Conservation (phyloP, 1,140 invertebrate genomes). For the Campoletis sonorensis region DNA sequence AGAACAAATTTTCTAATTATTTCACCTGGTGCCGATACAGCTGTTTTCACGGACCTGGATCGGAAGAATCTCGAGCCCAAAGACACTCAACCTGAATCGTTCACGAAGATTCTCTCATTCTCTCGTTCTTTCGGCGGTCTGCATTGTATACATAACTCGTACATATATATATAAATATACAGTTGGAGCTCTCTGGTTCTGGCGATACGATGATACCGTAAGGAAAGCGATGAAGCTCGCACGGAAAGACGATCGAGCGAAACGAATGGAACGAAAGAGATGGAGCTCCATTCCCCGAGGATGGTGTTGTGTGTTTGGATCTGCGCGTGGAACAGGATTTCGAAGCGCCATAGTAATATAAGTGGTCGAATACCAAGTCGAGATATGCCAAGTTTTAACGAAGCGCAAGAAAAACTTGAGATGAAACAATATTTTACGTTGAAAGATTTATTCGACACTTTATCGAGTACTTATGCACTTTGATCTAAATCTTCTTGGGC, state of each 20-base stretch:
- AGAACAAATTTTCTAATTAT: neutral
- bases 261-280: slow-evolving; percentile 49
- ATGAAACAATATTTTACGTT: neutral
- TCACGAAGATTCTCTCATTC: slow-evolving; percentile 7
- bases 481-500: neutral
- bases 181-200: slow-evolving; percentile 25
- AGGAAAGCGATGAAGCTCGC: slow-evolving; percentile 31
- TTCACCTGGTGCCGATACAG: neutral
- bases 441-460: neutral
- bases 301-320: slow-evolving; percentile 27
- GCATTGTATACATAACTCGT: neutral
- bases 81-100: slow-evolving; percentile 15
- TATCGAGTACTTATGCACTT: neutral
- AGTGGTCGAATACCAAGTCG: slow-evolving; percentile 16
- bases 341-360: slow-evolving; percentile 19
- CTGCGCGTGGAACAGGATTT: slow-evolving; percentile 41
- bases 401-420: neutral
- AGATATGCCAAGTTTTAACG: slow-evolving; percentile 33
- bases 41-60: neutral
- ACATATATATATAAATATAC: neutral
- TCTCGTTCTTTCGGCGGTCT: slow-evolving; percentile 10
- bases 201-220: slow-evolving; percentile 35
- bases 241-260: slow-evolving; percentile 46
- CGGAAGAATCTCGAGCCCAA: neutral
- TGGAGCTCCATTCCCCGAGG: slow-evolving; percentile 19